Percentiles rank a stretch among this genome's conserved stretches.
Conservation (phyloP, 37 sponge, comb jelly and placozoan genomes). For the Crambe crambe region DNA sequence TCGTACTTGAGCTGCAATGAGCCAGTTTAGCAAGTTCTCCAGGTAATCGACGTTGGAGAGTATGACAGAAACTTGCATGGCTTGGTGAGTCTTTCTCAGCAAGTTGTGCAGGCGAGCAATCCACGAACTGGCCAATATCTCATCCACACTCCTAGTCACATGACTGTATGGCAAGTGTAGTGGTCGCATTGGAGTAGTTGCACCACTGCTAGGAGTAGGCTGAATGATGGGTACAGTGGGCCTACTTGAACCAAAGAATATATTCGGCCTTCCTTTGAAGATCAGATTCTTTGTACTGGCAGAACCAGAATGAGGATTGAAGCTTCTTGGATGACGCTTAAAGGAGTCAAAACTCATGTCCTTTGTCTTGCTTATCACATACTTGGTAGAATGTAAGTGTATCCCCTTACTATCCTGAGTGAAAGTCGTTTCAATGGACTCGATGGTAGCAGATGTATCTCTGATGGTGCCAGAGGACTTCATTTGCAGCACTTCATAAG, state of each 20-base stretch:
- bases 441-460: too few relatives aligned
- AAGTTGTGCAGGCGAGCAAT: neutral
- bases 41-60: neutral
- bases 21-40: slow-evolving; percentile 50
- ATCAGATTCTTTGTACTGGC: neutral
- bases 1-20: slow-evolving; percentile 6
- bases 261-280: neutral
- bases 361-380: too few relatives aligned
- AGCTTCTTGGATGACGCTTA: too few relatives aligned
- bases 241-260: neutral
- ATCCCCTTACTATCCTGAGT: too few relatives aligned
- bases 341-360: too few relatives aligned
- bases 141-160: neutral
- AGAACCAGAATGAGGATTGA: too few relatives aligned
- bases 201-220: neutral
- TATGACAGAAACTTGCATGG: slow-evolving; percentile 15
- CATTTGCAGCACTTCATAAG: too few relatives aligned
- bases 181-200: neutral
- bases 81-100: neutral
- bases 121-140: slow-evolving; percentile 3
- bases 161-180: neutral
- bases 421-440: too few relatives aligned
- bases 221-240: neutral
- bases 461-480: too few relatives aligned
- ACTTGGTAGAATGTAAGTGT: too few relatives aligned